These are phyloP conservation scores for Spialia ferax DNA, from an alignment of 2,888 invertebrate species.

Conservation along the genomic window DNA sequence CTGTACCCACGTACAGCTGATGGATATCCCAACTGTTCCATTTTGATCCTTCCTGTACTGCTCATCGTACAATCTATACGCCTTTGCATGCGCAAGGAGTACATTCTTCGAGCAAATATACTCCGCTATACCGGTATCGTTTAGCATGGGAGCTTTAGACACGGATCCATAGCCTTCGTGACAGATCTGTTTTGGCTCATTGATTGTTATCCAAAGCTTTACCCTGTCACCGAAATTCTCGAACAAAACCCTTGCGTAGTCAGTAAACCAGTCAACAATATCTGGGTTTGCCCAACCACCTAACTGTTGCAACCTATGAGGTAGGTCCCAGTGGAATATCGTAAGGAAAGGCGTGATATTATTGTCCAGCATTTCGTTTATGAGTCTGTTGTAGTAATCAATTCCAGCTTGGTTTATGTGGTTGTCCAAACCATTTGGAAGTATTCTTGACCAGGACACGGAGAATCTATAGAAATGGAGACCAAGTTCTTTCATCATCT, in stretches of 20 bases:
- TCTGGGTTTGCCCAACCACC: slow-evolving; percentile 85
- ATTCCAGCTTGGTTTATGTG: slow-evolving; percentile 87
- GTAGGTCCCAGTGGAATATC: slow-evolving; percentile 86
- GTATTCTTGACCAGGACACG: slow-evolving; percentile 88
- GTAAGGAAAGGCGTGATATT: slow-evolving; percentile 86
- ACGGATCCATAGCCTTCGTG: slow-evolving; percentile 77
- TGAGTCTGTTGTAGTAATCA: slow-evolving; percentile 88
- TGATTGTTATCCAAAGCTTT: slow-evolving; percentile 87
- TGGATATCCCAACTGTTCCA: slow-evolving; percentile 66
- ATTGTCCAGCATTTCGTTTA: slow-evolving; percentile 76
- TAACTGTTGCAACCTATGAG: slow-evolving; percentile 80
- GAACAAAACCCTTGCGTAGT: slow-evolving; percentile 78
- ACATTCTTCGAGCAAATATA: slow-evolving; percentile 84
- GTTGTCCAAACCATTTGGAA: slow-evolving; percentile 85
- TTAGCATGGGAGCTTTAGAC: slow-evolving; percentile 66
- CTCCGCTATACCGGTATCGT: slow-evolving; percentile 75
- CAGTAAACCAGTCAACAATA: slow-evolving; percentile 77
- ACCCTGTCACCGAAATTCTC: slow-evolving; percentile 80
- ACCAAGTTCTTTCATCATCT: slow-evolving; percentile 73
- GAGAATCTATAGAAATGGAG: slow-evolving; percentile 86
- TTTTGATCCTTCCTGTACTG: slow-evolving; percentile 63
- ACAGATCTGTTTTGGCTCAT: slow-evolving; percentile 83
- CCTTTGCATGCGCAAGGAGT: slow-evolving; percentile 85
- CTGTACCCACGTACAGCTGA: slow-evolving; percentile 79
- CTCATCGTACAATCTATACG: slow-evolving; percentile 75